Evolutionary conservation across 53 echinoderm and acorn worm genomes (phyloP), one percentile per base, ranked within the genome.

Genomic region (Zoroaster sp.): DNA sequence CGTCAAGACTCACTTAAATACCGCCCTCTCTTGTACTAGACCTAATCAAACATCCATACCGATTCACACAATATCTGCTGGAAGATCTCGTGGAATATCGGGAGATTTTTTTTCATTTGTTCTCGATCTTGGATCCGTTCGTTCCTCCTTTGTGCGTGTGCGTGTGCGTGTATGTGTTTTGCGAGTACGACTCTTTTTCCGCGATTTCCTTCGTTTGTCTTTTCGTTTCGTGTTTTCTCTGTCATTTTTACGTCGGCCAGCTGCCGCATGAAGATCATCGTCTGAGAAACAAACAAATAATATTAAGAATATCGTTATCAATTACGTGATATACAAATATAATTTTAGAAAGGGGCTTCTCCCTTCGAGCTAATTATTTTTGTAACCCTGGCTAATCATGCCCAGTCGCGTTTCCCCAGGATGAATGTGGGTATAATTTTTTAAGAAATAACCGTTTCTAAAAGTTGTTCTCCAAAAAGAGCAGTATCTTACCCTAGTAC

Each of bases 21-120:
- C 32, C 82, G 82, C 82, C 82, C 82, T 82, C 82, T 82, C 66
- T 40, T 31, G 67, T 82, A 21, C 42, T 18, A 36, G 31, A 11
- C 43, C n/a, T n/a, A n/a, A 82, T 15, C 67, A 1, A 44, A 28
- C 8, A 59, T 59, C 63, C 28, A 25, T 11, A 25, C 8, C 8
- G 2, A 59, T 59, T 59, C 69, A 69, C 18, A 49, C 43, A 69
- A 85, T 18, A 71, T 85, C 85, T 3, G 71, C 39, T 70, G 85
- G 70, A 37, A 71, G 44, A 45, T 69, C 71, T 32, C 23, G 85
- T 31, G 85, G 44, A 21, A 70, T 71, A 45, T 71, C 51, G 44
- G 34, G 46, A 47, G 85, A 69, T 36, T 71, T 17, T 2, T 12
- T 70, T 70, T 49, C 52, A 20, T 72, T 47, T 14, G 45, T 85